Evolutionary conservation across 2,113 vertebrate species (phyloP), one percentile per base, ranked within the genome.

Genomic region (Lagopus leucura): DNA sequence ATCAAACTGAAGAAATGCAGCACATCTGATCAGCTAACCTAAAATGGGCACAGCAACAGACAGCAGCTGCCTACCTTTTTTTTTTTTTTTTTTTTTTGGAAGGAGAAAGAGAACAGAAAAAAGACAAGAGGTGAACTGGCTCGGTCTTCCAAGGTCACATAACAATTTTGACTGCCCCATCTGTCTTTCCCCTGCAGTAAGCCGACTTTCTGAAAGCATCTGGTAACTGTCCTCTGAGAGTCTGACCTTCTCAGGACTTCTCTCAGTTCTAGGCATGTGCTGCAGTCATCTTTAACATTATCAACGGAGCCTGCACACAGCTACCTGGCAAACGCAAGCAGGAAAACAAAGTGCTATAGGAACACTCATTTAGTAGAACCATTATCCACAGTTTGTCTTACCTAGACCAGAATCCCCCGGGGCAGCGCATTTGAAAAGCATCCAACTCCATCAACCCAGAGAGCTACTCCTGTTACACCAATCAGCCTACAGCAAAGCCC

Each of bases 21-120:
- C 17, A 38, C 17, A 86, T 54, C 32, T 38, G 30, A 17, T 30
- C 76, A 80, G 13, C 22, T 27, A 64, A 65, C 11, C 42, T 64
- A 63, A 22, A 66, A 11, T 0, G 0, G 24, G 30, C 7, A 2
- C 14, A 75, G 47, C 73, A 60, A 24, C 2, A 22, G 47, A 52
- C 4, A 63, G 32, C 54, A 55, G 58, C 6, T 10, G 17, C 45
- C 21, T 50, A n/a, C n/a, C n/a, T 25, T 27, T 52, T 27, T 52
- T 52, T 52, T 15, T 50, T 50, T 52, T 25, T 50, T 50, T 50
- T 24, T 25, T 50, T 25, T 27, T 55, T 34, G 3, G 11, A 34
- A 66, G 12, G 58, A 32, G 20, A 71, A 67, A 36, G 25, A 9
- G 10, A 78, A 67, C 36, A 61, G 77, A 67, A 66, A 1, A 42